Percentiles rank a stretch among this genome's conserved stretches.
phyloP scores from a whole-genome alignment of 2,113 vertebrate species.

The Malurus elegans region DNA sequence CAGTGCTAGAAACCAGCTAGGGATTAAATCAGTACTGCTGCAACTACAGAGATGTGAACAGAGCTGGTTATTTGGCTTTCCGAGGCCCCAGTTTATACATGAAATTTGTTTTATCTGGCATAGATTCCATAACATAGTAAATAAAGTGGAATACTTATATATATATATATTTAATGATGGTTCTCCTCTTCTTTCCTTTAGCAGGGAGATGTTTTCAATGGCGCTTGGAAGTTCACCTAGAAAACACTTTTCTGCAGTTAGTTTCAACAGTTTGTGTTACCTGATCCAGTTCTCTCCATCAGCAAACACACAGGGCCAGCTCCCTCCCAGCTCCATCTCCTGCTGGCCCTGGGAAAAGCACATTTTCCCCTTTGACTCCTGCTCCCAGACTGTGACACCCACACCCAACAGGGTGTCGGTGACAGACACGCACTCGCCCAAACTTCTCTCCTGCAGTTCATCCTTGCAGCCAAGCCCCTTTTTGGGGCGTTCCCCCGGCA shows the following conservation, averaged over 20 bases:
- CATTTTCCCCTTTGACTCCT: not conserved
- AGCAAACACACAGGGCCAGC: not conserved
- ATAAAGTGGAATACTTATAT: not conserved
- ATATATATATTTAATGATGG: no score
- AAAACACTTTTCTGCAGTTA: not conserved
- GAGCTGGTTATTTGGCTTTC: not conserved
- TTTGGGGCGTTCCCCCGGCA: not conserved
- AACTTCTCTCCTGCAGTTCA: not conserved
- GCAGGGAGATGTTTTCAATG: not conserved
- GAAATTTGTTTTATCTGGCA: not conserved
- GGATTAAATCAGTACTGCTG: not conserved
- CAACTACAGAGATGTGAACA: not conserved
- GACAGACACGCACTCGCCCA: not conserved
- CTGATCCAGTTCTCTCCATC: not conserved
- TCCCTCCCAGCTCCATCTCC: not conserved
- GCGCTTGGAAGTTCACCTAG: not conserved
- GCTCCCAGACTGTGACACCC: not conserved
- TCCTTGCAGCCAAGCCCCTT: not conserved
- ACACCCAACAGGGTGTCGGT: fast-evolving
- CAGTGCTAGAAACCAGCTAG: not conserved
- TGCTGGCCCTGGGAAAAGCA: not conserved
- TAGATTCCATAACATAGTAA: not conserved
- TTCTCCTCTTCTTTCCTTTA: not conserved
- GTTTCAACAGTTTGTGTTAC: not conserved
- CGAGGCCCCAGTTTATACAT: not conserved